Conservation (phyloP, 2,888 invertebrate species). For the Lepidonotus clava region DNA sequence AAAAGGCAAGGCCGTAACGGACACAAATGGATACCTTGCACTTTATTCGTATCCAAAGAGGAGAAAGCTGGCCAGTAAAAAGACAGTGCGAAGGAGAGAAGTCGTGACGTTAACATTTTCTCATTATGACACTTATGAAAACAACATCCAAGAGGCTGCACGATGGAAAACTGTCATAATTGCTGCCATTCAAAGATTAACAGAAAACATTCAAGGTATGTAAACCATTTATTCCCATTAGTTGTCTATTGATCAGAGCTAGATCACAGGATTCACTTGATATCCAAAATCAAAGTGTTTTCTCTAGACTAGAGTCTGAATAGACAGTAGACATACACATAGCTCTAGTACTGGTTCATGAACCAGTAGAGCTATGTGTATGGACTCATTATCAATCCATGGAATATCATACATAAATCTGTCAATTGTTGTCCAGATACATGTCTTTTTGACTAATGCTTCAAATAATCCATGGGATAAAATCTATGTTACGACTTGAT, state of each 20-base stretch:
- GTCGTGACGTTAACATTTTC: slow-evolving; percentile 70
- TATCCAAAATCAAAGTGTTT: too few species aligned
- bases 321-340: too few species aligned
- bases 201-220: slow-evolving; percentile 39
- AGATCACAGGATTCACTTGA: too few species aligned
- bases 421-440: too few species aligned
- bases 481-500: too few species aligned
- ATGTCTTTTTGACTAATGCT: too few species aligned
- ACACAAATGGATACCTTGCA: slow-evolving; percentile 69
- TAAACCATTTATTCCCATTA: background rate
- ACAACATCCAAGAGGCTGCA: slow-evolving; percentile 68
- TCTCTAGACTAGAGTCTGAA: too few species aligned
- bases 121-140: slow-evolving; percentile 67
- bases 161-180: slow-evolving; percentile 66
- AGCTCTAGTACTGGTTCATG: too few species aligned
- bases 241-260: background rate
- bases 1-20: slow-evolving; percentile 65
- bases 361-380: too few species aligned
- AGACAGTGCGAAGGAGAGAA: slow-evolving; percentile 68
- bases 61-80: slow-evolving; percentile 72
- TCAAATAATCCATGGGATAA: too few species aligned
- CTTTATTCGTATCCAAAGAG: slow-evolving; percentile 75
- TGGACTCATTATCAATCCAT: too few species aligned
- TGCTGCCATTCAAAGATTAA: slow-evolving; percentile 15
- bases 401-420: too few species aligned